phyloP scores from a whole-genome alignment of 2,888 invertebrate species.

The Macropis europaea region DNA sequence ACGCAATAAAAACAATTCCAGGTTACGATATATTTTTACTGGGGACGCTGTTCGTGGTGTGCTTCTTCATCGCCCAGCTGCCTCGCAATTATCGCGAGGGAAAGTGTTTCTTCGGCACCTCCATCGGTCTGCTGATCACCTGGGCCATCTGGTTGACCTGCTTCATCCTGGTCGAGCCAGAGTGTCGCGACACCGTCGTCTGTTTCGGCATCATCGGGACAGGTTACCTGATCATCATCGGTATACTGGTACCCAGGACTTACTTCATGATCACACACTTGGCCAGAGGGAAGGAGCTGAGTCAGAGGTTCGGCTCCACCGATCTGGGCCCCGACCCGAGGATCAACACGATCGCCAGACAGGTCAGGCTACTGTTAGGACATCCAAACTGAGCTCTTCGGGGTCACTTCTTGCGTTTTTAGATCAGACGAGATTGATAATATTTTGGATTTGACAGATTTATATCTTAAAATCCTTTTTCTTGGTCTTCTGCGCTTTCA shows the following conservation, averaged over 20 bases:
- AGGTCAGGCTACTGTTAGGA: no score
- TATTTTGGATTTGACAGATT: no score
- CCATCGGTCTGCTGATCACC: slow-evolving; percentile 79
- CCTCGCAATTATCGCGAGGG: slow-evolving; percentile 87
- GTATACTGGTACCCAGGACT: slow-evolving; percentile 86
- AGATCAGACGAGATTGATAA: no score
- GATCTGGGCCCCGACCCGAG: slow-evolving; percentile 70
- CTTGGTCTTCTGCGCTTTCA: no score
- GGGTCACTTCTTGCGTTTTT: no score
- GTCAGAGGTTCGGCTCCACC: slow-evolving; percentile 64
- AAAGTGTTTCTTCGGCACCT: slow-evolving; percentile 80
- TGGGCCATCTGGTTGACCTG: slow-evolving; percentile 83
- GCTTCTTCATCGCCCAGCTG: slow-evolving; percentile 84
- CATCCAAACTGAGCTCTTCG: no score
- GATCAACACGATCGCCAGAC: slow-evolving; percentile 67
- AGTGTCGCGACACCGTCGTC: slow-evolving; percentile 82
- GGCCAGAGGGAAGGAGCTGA: slow-evolving; percentile 81
- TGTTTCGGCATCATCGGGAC: slow-evolving; percentile 84
- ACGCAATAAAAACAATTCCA: slow-evolving; percentile 59
- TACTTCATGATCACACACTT: slow-evolving; percentile 85
- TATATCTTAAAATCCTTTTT: no score
- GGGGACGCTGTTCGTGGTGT: slow-evolving; percentile 81
- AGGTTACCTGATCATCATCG: slow-evolving; percentile 83
- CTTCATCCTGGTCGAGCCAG: slow-evolving; percentile 82
- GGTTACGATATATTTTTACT: slow-evolving; percentile 85